Evolutionary conservation across 2,797 vertebrate species (phyloP), one percentile per base, ranked within the genome.

Genomic region (Glossophaga mutica): DNA sequence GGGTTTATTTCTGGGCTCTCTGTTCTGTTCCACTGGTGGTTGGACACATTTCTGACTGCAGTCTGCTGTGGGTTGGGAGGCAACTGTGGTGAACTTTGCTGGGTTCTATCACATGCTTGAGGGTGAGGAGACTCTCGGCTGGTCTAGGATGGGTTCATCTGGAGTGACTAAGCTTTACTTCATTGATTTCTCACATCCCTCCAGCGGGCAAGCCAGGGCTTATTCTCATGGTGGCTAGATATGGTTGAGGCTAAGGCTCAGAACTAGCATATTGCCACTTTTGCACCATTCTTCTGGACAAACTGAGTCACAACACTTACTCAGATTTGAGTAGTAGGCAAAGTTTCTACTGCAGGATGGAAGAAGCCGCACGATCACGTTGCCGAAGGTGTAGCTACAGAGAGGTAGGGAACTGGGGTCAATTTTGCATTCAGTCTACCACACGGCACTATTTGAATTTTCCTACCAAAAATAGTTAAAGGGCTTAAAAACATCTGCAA

Each of bases 401-500:
- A 3, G 5, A 95, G 21, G 3, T 10, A 70, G 68, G 76, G n/a
- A 71, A 79, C 5, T 81, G 29, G n/a, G 26, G 39, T 10, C 55
- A 39, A 55, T 88, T 96, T 82, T 81, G 12, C 24, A 48, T 91
- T 88, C 42, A 50, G 50, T 52, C 50, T 68, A 79, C 34, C 50
- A 39, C 3, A 29, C 0, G 37, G 42, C n/a, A 62, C 65, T 46
- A 68, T 21, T 74, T 85, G n/a, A 22, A 44, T 95, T 88, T 68
- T 42, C 78, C 96, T 89, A 44, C 79, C 65, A 96, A 26, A 19
- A 86, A 2, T 71, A 93, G 62, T 52, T 37, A n/a, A 59, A 93
- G 97, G 52, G 59, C 26, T 91, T 48, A 94, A n/a, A 32, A 93
- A 87, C 81, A 89, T 57, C 46, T 97, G 79, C 62, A 42, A 96